phyloP scores from a whole-genome alignment of 2,888 invertebrate genomes.

The Pandemis heparana region DNA sequence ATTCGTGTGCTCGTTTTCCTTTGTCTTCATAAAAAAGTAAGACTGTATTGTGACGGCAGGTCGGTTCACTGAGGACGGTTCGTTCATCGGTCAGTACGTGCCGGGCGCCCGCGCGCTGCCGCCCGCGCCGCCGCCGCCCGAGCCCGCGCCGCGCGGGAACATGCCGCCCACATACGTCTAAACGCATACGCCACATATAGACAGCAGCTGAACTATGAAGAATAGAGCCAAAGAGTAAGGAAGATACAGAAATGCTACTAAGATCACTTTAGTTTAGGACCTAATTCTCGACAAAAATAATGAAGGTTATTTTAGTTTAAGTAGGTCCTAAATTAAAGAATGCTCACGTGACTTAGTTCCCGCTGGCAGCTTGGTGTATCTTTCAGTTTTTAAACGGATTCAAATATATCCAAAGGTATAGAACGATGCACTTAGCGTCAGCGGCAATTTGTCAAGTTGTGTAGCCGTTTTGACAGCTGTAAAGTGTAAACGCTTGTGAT shows the following conservation, averaged over 20 bases:
- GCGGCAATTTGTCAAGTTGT: neutral
- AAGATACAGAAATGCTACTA: no score
- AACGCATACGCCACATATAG: neutral
- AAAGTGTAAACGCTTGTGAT: neutral
- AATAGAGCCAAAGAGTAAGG: no score
- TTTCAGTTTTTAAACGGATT: neutral
- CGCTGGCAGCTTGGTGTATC: no score
- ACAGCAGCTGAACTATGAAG: no score
- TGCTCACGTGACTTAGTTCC: no score
- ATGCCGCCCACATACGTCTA: conserved; percentile 69
- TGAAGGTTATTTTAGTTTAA: no score
- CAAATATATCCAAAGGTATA: neutral
- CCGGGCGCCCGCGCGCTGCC: conserved; percentile 90
- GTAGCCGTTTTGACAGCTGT: neutral
- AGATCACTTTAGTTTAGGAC: no score
- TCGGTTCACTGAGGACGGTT: conserved; percentile 98
- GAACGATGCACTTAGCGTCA: neutral
- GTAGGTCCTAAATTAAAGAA: no score
- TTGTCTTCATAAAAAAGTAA: no score
- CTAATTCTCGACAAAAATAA: no score
- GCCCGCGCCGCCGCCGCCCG: conserved; percentile 66
- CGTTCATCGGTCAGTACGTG: conserved; percentile 98
- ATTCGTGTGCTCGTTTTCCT: no score
- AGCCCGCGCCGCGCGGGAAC: conserved; percentile 44
- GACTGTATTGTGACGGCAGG: conserved; percentile 74